A percentile compares a stretch with the other conserved stretches of the same genome.
Conservation (phyloP, 2,888 invertebrate species). For the Cryptosula pallasiana region DNA sequence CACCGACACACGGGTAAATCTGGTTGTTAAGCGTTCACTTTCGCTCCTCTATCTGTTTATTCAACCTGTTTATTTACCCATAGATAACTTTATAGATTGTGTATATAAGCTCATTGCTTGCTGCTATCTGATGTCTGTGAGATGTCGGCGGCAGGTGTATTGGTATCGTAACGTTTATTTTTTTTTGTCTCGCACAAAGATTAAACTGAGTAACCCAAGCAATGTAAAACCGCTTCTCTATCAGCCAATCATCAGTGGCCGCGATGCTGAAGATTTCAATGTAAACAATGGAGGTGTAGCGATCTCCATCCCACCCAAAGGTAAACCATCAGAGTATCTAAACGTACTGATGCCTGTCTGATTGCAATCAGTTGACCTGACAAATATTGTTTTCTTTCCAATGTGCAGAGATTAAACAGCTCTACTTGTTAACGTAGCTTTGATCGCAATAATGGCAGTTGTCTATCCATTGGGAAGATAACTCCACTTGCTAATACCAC, state of each 20-base stretch:
- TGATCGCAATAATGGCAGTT: too few relatives aligned
- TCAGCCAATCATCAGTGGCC: constrained; percentile 46
- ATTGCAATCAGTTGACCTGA: too few relatives aligned
- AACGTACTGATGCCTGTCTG: too few relatives aligned
- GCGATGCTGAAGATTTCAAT: constrained; percentile 45
- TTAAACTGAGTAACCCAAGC: constrained; percentile 49
- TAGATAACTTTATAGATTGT: background rate
- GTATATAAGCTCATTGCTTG: background rate
- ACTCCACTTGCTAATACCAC: too few relatives aligned
- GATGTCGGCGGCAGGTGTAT: too few relatives aligned
- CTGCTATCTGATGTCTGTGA: background rate
- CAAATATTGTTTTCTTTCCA: too few relatives aligned
- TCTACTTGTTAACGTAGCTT: too few relatives aligned
- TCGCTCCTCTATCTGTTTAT: background rate
- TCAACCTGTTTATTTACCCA: background rate
- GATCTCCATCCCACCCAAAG: constrained; percentile 45
- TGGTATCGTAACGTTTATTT: too few relatives aligned
- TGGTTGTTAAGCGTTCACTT: background rate
- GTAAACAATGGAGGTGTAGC: constrained; percentile 41
- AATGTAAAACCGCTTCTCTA: constrained; percentile 45
- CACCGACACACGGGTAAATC: background rate
- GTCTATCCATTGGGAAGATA: too few relatives aligned
- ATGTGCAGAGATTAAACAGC: too few relatives aligned
- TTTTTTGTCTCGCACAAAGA: too few relatives aligned
- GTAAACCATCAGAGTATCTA: too few relatives aligned